Percentiles rank a stretch among this genome's conserved stretches.
These are phyloP conservation scores for Operophtera brumata DNA, from an alignment of 2,888 invertebrate species.

Conservation along the genomic window DNA sequence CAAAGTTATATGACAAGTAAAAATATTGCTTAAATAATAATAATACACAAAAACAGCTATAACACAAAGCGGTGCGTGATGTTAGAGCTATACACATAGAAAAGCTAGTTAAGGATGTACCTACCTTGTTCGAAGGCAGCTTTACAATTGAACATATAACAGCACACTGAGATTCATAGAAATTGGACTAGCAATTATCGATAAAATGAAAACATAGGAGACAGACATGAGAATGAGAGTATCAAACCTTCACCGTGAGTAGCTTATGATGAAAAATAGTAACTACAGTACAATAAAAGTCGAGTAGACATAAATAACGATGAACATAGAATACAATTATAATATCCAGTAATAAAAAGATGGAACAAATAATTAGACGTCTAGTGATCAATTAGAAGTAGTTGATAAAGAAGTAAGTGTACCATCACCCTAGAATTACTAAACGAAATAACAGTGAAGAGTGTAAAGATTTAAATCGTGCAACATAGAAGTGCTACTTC, in stretches of 20 bases:
- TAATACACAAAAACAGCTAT: slow-evolving; percentile 24
- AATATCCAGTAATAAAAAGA: slow-evolving; percentile 25
- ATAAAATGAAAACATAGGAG: slow-evolving; percentile 40
- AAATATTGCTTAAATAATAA: slow-evolving; percentile 6
- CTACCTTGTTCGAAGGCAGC: slow-evolving; percentile 68
- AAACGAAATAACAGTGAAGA: slow-evolving; percentile 42
- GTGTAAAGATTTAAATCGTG: slow-evolving; percentile 56
- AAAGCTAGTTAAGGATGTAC: slow-evolving; percentile 50
- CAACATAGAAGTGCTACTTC: slow-evolving; percentile 64
- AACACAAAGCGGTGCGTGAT: slow-evolving; percentile 34
- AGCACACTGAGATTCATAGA: slow-evolving; percentile 36
- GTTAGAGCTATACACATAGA: slow-evolving; percentile 44
- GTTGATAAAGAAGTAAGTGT: slow-evolving; percentile 35
- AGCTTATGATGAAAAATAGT: slow-evolving; percentile 39
- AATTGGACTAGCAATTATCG: slow-evolving; percentile 18
- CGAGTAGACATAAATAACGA: slow-evolving; percentile 19
- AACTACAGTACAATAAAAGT: slow-evolving; percentile 13
- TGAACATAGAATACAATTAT: slow-evolving; percentile 20
- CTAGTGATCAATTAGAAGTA: slow-evolving; percentile 30
- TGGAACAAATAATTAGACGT: slow-evolving; percentile 12
- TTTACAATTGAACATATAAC: slow-evolving; percentile 38
- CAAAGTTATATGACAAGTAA: neutral
- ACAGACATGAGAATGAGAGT: slow-evolving; percentile 58
- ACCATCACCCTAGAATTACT: slow-evolving; percentile 60
- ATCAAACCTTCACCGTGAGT: slow-evolving; percentile 79